Base-by-base conservation (phyloP, 2,113 vertebrate species). In the Cepphus grylle region DNA sequence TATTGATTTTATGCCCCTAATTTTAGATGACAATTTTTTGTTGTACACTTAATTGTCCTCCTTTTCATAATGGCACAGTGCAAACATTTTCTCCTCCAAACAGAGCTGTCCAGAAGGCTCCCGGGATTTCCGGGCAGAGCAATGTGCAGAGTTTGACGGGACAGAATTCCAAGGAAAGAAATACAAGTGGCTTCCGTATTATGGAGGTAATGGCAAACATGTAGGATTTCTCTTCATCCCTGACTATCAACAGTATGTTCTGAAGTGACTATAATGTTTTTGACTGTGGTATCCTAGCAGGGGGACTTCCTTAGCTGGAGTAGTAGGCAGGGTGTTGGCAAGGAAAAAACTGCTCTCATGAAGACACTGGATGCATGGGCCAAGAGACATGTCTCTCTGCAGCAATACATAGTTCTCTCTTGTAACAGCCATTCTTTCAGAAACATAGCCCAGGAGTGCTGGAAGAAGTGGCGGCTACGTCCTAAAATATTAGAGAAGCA, bases 121-220 rank as follows among this genome's bases (percentile, higher is more conserved):
- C 65, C 93, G 45, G 27, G 99, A 99, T 94, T 99, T 99, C 97
- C 98, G 99, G 26, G 99, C 99, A 9, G 98, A 99, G 92, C 99
- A 99, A 94, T 99, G 99, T 88, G 93, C 99, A 8, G 97, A 99
- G 90, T 99, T 99, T 2, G 99, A 99, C 14, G 98, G 98, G 34
- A 97, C 65, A 5, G 98, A 99, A 89, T 99, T 99, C 95, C 98
- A 99, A 95, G 99, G 99, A 23, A 99, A 98, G 87, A 98, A 81
- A 73, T 99, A 99, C 97, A 98, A 98, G 89, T 99, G 99, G 99
- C 98, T 99, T 72, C 98, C 99, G 0, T 99, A 99, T 97, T 99
- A 99, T 4, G 99, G 99, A 98, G 99, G 99, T 99, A 96, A 93
- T 65, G 14, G 63, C 52, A 85, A 94, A 62, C 15, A 7, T 7